Base-by-base conservation (phyloP, 2,113 vertebrate species). In the Dinomys branickii region DNA sequence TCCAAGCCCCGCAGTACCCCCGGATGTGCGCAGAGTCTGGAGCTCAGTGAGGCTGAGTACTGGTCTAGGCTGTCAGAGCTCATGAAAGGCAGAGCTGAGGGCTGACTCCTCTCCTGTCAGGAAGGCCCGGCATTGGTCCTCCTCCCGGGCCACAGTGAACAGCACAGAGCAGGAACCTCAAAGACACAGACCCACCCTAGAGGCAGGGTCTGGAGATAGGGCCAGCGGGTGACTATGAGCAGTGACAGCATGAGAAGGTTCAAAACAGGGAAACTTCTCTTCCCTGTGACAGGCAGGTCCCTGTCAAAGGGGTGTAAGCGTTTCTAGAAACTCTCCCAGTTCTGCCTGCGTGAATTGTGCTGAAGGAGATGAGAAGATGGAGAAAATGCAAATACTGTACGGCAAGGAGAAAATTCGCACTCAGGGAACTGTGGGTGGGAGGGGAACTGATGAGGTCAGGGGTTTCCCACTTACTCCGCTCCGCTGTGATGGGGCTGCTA, bases 391-490 rank as follows among this genome's bases (percentile, higher is more conserved):
- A 67, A 69, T 17, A n/a, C 5, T 69, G 14, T n/a, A 9, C 38
- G 22, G 20, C 4, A 17, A 71, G 7, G 38, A 38, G 38, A 28
- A 44, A 75, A 10, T 22, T 75, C 9, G 44, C 71, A 41, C 38
- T 26, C 22, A 44, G 71, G 16, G 8, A 10, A 33, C 7, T 17
- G 35, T 7, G 33, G 30, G 35, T 2, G 2, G 30, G 14, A n/a
- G 52, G 54, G 14, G 5, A 47, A 0, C 0, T 2, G 0, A 1
- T 24, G 63, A 58, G 69, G 3, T 82, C n/a, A 67, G 59, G 44
- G 22, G 4, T 4, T 65, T 30, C 91, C 96, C 77, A 97, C 98
- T 96, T 80, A 97, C 98, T 96, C 98, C 98, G 98, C 16, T 93
- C 77, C 12, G 88, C 19, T 1, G 58, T 59, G 58, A 59, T 5